A percentile compares a stretch with the other conserved stretches of the same genome.
phyloP scores from a whole-genome alignment of 2,797 vertebrate species.

The Sebastes trivittatus region DNA sequence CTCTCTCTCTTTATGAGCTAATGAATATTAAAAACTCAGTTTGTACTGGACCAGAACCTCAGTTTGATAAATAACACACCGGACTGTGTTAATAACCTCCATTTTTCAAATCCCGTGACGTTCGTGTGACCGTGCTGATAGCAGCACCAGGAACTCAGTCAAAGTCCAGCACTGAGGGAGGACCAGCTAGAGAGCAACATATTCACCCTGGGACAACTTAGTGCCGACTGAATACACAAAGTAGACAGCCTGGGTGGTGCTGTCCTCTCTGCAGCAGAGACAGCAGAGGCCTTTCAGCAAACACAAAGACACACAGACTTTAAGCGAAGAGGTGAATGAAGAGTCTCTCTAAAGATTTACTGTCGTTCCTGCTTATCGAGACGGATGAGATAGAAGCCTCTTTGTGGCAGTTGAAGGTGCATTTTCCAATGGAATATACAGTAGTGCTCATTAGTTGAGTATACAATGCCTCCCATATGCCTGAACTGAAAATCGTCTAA shows the following conservation, averaged over 20 bases:
- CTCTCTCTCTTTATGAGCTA: not conserved
- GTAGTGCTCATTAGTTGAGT: not conserved
- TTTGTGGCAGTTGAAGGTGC: not conserved
- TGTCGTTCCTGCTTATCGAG: not conserved
- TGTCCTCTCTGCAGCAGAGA: constrained; percentile 6
- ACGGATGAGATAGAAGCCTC: not conserved
- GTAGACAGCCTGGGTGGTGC: not conserved
- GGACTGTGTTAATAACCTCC: not conserved
- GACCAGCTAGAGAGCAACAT: not conserved
- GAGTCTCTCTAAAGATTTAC: not conserved
- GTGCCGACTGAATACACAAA: constrained; percentile 22
- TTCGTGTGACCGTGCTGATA: not conserved
- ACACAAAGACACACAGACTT: not conserved
- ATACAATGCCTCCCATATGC: not conserved
- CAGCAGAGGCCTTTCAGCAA: not conserved
- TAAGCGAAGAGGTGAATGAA: not conserved
- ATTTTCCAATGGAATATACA: not conserved
- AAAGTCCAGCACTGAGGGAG: not conserved
- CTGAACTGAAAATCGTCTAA: not conserved
- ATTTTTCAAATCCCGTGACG: not conserved
- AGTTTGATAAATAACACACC: not conserved
- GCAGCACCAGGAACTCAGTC: not conserved
- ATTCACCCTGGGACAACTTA: constrained; percentile 3
- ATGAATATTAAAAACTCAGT: not conserved
- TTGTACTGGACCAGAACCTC: not conserved